Conservation (phyloP, 2,113 vertebrate species). For the Colaptes auratus region DNA sequence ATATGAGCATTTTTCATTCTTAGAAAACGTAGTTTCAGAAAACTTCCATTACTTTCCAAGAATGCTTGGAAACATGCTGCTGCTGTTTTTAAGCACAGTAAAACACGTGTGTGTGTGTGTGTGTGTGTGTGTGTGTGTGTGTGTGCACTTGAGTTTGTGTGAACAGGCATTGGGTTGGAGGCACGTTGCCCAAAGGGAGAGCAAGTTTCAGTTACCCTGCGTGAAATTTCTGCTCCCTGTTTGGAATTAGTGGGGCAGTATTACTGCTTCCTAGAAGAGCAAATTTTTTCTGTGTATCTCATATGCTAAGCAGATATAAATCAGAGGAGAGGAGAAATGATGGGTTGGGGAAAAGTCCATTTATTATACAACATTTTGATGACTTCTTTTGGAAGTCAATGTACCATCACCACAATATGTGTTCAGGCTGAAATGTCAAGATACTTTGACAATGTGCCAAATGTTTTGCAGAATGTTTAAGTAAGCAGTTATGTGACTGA, state of each 20-base stretch:
- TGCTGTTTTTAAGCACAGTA: neutral
- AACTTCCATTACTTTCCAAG: neutral
- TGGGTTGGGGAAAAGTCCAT: neutral
- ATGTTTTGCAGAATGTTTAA: neutral
- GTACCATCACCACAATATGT: neutral
- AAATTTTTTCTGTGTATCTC: neutral
- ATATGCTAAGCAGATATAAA: neutral
- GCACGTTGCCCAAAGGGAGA: neutral
- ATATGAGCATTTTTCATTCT: neutral
- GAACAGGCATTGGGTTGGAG: neutral
- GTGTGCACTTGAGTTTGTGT: neutral
- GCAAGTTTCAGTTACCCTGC: neutral
- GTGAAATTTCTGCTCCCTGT: neutral
- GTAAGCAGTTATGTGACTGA: neutral
- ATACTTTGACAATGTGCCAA: neutral
- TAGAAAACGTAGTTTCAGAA: neutral
- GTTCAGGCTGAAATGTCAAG: neutral
- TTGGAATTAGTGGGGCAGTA: neutral
- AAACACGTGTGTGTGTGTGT: neutral
- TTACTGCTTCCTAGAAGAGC: neutral
- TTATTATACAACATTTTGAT: neutral
- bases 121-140: no score
- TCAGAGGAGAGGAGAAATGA: neutral
- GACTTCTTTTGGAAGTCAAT: neutral
- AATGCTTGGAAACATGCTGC: neutral